Base-by-base conservation (phyloP, 2,113 vertebrate genomes). In the Podilymbus podiceps region DNA sequence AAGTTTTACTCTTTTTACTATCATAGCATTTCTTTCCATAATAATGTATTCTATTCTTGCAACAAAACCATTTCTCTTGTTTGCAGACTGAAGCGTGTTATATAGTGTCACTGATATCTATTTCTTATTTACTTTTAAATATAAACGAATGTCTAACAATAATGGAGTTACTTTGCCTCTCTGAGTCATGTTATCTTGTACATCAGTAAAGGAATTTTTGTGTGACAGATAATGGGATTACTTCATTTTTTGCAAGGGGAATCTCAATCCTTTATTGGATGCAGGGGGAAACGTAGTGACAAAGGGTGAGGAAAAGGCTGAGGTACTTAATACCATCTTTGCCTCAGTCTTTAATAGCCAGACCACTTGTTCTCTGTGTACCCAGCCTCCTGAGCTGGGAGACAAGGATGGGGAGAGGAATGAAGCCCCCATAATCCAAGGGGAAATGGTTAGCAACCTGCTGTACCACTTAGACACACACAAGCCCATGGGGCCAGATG, bases 81-180 rank as follows among this genome's bases (percentile, higher is more conserved):
- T 92, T 85, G 35, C 46, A 73, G 58, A 73, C 23, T 33, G 33
- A 90, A 72, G n/a, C 52, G 25, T 1, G 3, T 42, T 87, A 76
- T 33, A 20, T 30, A 40, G 35, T 49, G 23, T 62, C 8, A 2
- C 25, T 82, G 52, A n/a, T 75, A 75, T 83, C 91, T 75, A 78
- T 96, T 81, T 74, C 27, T 49, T 67, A 66, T 89, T 89, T 95
- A 74, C 31, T 84, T 86, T 78, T 55, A 95, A 84, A 53, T 71
- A 72, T 42, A 89, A 91, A 55, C 86, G 5, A 40, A 31, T 87
- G 23, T n/a, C 52, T 91, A 81, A 87, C 59, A 93, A 71, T 80
- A 84, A 93, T 60, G 5, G 38, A 89, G 60, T 75, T 75, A 55
- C 64, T 92, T 93, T 85, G 9, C 44, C 33, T 91, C 52, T 72